Percentiles rank a stretch among this genome's conserved stretches.
These are phyloP conservation scores for Tetragnatha montana DNA, from an alignment of 2,888 invertebrate genomes.

Conservation along the genomic window DNA sequence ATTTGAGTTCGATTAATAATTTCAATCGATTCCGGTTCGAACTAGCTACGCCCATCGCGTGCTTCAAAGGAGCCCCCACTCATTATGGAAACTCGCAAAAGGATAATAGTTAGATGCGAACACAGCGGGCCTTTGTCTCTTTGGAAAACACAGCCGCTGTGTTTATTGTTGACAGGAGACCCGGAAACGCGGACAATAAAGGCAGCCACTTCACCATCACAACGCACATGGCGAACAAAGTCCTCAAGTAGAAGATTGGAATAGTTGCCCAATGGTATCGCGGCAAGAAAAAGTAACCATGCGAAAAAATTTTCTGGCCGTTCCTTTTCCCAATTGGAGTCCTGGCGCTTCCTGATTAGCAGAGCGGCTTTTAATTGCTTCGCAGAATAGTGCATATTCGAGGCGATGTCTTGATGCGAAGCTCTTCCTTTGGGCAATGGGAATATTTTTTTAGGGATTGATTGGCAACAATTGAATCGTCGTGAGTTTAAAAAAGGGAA, in stretches of 20 bases:
- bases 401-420: no score
- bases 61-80: background rate
- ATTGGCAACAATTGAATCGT: no score
- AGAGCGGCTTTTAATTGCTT: constrained; percentile 4
- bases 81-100: constrained; percentile 16
- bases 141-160: constrained; percentile 39
- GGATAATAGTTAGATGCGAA: constrained; percentile 41
- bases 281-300: constrained; percentile 12
- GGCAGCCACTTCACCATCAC: constrained; percentile 37
- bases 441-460: no score
- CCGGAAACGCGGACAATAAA: constrained; percentile 61
- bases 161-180: constrained; percentile 51
- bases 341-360: constrained; percentile 4
- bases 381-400: background rate
- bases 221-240: constrained; percentile 25
- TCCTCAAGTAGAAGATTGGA: constrained; percentile 38
- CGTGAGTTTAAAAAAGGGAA: no score
- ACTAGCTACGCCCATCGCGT: constrained; percentile 7
- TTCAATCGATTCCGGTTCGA: background rate
- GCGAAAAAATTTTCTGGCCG: background rate
- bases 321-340: constrained; percentile 12
- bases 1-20: no score
- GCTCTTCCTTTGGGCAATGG: no score
- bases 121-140: constrained; percentile 58
- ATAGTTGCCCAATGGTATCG: constrained; percentile 40